Conservation (phyloP, 1,140 invertebrate species). For the Atopsyche davidsoni region DNA sequence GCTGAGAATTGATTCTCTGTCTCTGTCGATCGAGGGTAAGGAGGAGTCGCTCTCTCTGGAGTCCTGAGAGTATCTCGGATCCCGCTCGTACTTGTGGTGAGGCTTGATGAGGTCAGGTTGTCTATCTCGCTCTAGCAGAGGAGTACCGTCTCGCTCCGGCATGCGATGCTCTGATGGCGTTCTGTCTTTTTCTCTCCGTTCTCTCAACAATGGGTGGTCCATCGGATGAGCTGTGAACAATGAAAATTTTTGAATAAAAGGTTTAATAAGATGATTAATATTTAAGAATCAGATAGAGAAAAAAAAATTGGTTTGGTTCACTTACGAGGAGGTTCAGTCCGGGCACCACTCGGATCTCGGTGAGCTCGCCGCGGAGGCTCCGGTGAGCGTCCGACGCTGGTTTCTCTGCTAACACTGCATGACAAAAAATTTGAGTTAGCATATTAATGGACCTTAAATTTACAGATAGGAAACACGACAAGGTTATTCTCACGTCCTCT, state of each 20-base stretch:
- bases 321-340: conserved; percentile 32
- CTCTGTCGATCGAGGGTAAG: neutral
- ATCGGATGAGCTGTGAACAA: conserved; percentile 9
- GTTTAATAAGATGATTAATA: neutral
- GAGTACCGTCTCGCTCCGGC: neutral
- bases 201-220: conserved; percentile 22
- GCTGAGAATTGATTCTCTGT: conserved; percentile 12
- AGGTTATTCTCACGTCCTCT: conserved; percentile 22
- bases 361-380: conserved; percentile 42
- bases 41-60: conserved; percentile 1
- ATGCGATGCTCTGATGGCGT: conserved; percentile 19
- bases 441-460: conserved; percentile 4
- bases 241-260: conserved; percentile 1
- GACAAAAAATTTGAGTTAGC: neutral
- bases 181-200: conserved; percentile 23
- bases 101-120: conserved; percentile 18
- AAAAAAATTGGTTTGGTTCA: conserved; percentile 32
- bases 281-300: neutral
- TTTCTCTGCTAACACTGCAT: conserved; percentile 42
- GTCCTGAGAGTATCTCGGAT: conserved; percentile 13
- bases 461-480: neutral
- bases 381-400: conserved; percentile 44
- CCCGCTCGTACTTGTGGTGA: conserved; percentile 12
- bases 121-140: conserved; percentile 9
- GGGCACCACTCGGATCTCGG: conserved; percentile 31